A percentile compares a stretch with the other conserved stretches of the same genome.
phyloP scores from a whole-genome alignment of 2,113 vertebrate genomes.

The Saccopteryx bilineata region DNA sequence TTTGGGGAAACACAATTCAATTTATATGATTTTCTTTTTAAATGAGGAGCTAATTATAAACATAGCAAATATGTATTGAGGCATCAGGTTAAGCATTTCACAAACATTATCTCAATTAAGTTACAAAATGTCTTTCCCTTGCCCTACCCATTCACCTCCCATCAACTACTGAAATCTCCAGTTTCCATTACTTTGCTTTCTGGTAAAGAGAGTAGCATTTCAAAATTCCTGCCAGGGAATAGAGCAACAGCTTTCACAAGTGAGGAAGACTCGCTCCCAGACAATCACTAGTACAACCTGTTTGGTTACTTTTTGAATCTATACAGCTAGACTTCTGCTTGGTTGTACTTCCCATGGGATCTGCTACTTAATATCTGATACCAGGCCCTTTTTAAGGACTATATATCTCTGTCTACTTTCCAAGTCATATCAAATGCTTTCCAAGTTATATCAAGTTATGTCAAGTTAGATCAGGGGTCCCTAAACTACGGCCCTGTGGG shows the following conservation, averaged over 20 bases:
- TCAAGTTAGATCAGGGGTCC: too few species aligned
- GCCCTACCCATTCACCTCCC: background rate
- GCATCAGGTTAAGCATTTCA: background rate
- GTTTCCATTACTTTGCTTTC: slow-evolving; percentile 49
- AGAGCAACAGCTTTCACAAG: slow-evolving; percentile 40
- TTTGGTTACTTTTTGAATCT: slow-evolving; percentile 58
- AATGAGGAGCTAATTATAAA: background rate
- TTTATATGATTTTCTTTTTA: background rate
- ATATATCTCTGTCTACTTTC: slow-evolving; percentile 11
- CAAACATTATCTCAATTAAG: background rate
- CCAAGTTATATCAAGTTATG: too few species aligned
- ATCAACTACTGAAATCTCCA: slow-evolving; percentile 39
- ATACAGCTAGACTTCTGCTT: slow-evolving; percentile 15
- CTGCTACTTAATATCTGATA: background rate
- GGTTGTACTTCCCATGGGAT: background rate
- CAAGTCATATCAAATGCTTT: background rate
- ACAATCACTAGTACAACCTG: slow-evolving; percentile 39
- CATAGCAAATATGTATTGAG: background rate
- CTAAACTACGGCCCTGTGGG: too few species aligned
- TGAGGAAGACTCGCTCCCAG: slow-evolving; percentile 11
- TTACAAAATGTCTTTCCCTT: slow-evolving; percentile 17
- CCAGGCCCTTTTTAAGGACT: background rate
- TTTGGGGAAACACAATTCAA: background rate
- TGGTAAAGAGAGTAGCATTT: slow-evolving; percentile 46
- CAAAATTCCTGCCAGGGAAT: slow-evolving; percentile 53